These are phyloP conservation scores for Synchiropus splendidus DNA, from an alignment of 2,113 vertebrate species.

Conservation along the genomic window DNA sequence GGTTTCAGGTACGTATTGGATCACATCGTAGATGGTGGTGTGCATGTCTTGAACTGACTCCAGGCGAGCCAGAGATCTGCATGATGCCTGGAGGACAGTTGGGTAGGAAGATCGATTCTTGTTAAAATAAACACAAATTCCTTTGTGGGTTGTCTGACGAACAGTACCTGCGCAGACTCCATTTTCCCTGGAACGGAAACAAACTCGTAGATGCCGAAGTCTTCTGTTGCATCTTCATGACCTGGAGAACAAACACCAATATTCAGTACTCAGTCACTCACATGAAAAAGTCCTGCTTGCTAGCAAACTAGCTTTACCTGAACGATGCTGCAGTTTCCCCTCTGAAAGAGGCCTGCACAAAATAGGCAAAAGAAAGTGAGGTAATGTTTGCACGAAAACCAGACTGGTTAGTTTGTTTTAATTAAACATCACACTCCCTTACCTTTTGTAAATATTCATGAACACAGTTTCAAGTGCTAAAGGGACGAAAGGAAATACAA, in stretches of 20 bases:
- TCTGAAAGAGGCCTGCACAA: constrained; percentile 55
- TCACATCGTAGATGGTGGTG: constrained; percentile 74
- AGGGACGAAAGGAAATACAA: constrained; percentile 8
- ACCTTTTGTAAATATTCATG: constrained; percentile 68
- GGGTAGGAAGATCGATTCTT: neutral
- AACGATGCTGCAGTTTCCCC: constrained; percentile 61
- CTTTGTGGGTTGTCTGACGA: neutral
- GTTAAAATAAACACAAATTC: constrained; percentile 5
- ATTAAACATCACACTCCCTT: constrained; percentile 15
- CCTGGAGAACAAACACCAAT: constrained; percentile 61
- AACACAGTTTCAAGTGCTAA: constrained; percentile 45
- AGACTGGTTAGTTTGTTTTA: neutral
- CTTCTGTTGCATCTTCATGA: constrained; percentile 85
- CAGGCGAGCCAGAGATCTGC: constrained; percentile 60
- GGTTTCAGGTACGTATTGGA: constrained; percentile 66
- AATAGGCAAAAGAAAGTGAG: constrained; percentile 8
- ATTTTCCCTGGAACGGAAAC: constrained; percentile 78
- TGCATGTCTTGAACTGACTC: constrained; percentile 65
- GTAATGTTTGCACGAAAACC: neutral
- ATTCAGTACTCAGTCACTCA: too few relatives aligned
- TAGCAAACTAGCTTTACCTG: constrained; percentile 42
- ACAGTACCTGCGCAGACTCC: constrained; percentile 70
- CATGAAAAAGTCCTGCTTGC: too few relatives aligned
- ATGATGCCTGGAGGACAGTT: constrained; percentile 52
- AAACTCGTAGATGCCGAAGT: constrained; percentile 97